These are phyloP conservation scores for Xylophagus ater DNA, from an alignment of 2,888 invertebrate species.

Conservation along the genomic window DNA sequence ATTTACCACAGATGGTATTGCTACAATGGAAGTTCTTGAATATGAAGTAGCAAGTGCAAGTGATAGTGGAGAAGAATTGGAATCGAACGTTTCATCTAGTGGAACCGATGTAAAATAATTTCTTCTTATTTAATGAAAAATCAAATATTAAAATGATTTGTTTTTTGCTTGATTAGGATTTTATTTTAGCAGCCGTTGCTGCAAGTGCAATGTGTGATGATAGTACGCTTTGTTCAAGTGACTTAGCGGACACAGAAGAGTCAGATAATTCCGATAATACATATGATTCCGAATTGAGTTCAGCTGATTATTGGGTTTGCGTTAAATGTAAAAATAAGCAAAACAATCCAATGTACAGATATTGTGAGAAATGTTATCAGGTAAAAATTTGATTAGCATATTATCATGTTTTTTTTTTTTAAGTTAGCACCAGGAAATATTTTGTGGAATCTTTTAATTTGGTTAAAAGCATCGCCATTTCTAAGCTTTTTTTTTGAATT, in stretches of 20 bases:
- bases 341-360: constrained; percentile 54
- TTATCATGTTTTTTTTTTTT: too few species aligned
- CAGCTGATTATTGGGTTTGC: constrained; percentile 52
- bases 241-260: constrained; percentile 25
- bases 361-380: constrained; percentile 61
- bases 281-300: constrained; percentile 43
- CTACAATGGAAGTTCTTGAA: constrained; percentile 32
- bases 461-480: too few species aligned
- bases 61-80: constrained; percentile 40
- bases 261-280: constrained; percentile 25
- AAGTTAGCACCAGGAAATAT: too few species aligned
- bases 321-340: constrained; percentile 49
- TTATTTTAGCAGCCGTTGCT: constrained; percentile 20
- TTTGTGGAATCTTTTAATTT: too few species aligned
- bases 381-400: too few species aligned
- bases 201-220: constrained; percentile 8
- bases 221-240: constrained; percentile 18
- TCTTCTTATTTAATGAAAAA: constrained; percentile 1
- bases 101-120: constrained; percentile 41
- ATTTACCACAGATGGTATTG: constrained; percentile 21
- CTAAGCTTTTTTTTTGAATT: too few species aligned
- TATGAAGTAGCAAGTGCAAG: constrained; percentile 44
- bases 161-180: constrained; percentile 17
- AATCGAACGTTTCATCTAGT: constrained; percentile 41
- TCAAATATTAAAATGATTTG: constrained; percentile 8